Evolutionary conservation across 2,113 vertebrate genomes (phyloP).

Genomic region (Rhizomys pruinosus): DNA sequence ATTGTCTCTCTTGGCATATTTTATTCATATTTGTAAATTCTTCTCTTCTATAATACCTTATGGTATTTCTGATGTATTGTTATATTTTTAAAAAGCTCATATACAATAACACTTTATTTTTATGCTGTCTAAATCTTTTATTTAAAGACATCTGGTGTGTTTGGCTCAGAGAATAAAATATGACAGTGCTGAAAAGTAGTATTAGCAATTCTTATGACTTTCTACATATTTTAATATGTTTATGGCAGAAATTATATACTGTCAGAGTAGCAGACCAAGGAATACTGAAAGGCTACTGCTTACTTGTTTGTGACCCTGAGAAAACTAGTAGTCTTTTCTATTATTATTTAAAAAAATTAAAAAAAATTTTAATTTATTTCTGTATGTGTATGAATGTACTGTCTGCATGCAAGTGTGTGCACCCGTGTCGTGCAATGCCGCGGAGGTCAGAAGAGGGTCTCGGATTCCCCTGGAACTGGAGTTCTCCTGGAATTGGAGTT

Average conservation of each 20-base stretch:
- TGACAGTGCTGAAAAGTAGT: constrained; percentile 84
- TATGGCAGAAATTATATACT: constrained; percentile 79
- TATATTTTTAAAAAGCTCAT: constrained; percentile 77
- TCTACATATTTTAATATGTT: constrained; percentile 82
- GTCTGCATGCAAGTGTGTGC: too few relatives aligned
- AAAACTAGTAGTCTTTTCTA: constrained; percentile 51
- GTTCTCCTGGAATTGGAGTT: too few relatives aligned
- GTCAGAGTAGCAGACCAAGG: constrained; percentile 73
- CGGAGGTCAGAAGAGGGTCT: too few relatives aligned
- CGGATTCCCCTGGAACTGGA: too few relatives aligned
- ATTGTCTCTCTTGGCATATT: constrained; percentile 28
- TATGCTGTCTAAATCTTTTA: constrained; percentile 84
- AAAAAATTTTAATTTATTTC: constrained; percentile 54
- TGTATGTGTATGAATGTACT: too few relatives aligned
- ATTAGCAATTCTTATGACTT: constrained; percentile 84
- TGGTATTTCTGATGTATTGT: constrained; percentile 74
- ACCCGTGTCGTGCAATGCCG: too few relatives aligned
- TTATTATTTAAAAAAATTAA: constrained; percentile 52
- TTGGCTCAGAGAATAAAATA: constrained; percentile 83
- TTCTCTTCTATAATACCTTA: constrained; percentile 64
- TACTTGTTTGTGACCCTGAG: constrained; percentile 61
- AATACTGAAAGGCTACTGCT: constrained; percentile 59
- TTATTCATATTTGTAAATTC: constrained; percentile 35
- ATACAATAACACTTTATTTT: constrained; percentile 84
- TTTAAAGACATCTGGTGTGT: constrained; percentile 84